phyloP scores from a whole-genome alignment of 2,888 invertebrate genomes.

The Osedax fenrisi region DNA sequence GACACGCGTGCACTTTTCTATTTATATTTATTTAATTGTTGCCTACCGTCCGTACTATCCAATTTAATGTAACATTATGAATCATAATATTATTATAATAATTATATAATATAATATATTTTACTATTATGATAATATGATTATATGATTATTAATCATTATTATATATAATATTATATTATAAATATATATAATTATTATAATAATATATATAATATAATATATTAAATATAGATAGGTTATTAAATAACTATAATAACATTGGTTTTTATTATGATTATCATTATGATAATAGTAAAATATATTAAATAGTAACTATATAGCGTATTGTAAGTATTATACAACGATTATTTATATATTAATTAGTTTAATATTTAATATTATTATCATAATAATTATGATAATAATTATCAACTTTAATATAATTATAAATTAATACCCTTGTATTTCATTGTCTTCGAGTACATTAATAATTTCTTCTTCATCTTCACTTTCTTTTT shows the following conservation, averaged over 20 bases:
- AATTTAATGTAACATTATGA: neutral
- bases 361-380: too few relatives aligned
- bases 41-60: neutral
- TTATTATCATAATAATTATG: neutral
- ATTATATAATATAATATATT: neutral
- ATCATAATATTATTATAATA: neutral
- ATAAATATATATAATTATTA: neutral
- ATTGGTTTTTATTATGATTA: too few relatives aligned
- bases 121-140: neutral
- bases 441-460: conserved; percentile 6
- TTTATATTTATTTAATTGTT: too few relatives aligned
- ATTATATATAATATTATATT: neutral
- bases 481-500: conserved; percentile 9
- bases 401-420: neutral
- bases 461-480: neutral
- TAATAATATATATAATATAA: neutral
- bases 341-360: too few relatives aligned
- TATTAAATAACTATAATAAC: too few relatives aligned
- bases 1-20: too few relatives aligned
- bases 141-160: neutral
- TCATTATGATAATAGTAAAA: too few relatives aligned
- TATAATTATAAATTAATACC: neutral
- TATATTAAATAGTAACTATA: too few relatives aligned
- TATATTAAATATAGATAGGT: too few relatives aligned
- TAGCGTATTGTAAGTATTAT: too few relatives aligned